Percentiles rank a stretch among this genome's conserved stretches.
Evolutionary conservation across 2,888 invertebrate genomes (phyloP).

Genomic region (Yponomeuta cagnagella): DNA sequence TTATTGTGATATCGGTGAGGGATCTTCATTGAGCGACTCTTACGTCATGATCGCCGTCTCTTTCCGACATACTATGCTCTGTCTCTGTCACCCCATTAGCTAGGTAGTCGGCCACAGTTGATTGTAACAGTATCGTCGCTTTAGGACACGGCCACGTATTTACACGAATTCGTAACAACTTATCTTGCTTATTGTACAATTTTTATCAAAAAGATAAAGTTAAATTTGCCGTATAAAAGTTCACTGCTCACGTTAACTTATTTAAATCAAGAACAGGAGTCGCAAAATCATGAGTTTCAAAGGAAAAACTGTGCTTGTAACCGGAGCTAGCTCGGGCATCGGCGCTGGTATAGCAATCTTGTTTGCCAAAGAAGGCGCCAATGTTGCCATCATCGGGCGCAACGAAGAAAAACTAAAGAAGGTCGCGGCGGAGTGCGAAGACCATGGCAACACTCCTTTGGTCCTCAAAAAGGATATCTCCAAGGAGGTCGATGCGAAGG

Average conservation of each 20-base stretch:
- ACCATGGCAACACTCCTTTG: slow-evolving; percentile 27
- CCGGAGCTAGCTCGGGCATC: slow-evolving; percentile 45
- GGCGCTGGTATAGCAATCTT: slow-evolving; percentile 38
- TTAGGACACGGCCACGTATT: background rate
- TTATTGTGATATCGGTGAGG: background rate
- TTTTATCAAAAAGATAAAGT: background rate
- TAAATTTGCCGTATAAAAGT: background rate
- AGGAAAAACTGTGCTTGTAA: slow-evolving; percentile 39
- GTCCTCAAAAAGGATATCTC: slow-evolving; percentile 34
- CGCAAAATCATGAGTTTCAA: slow-evolving; percentile 25
- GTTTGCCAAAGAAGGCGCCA: slow-evolving; percentile 36
- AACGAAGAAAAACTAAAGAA: slow-evolving; percentile 30
- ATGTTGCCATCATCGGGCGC: slow-evolving; percentile 35
- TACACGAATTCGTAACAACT: background rate
- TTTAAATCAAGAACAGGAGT: background rate
- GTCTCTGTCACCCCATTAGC: background rate
- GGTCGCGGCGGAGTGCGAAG: slow-evolving; percentile 26
- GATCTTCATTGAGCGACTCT: background rate
- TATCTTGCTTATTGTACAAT: background rate
- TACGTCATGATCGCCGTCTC: background rate
- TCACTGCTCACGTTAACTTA: background rate
- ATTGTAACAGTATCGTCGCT: background rate
- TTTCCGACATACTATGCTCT: background rate
- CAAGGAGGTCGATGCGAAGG: slow-evolving; percentile 30
- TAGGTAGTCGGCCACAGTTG: background rate